Base-by-base conservation (phyloP, 1,140 invertebrate species). In the Centruroides vittatus region DNA sequence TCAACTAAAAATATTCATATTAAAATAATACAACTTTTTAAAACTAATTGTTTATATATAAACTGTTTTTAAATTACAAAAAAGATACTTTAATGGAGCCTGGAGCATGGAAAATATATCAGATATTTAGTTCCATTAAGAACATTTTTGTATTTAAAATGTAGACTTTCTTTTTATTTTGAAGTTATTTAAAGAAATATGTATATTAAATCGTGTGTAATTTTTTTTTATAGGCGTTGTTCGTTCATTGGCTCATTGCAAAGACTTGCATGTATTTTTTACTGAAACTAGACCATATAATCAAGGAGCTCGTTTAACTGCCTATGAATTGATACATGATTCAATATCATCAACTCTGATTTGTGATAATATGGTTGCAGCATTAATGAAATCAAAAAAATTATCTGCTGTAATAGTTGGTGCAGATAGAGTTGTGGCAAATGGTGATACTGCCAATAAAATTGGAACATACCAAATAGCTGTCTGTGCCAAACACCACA, bases 381-480 rank as follows among this genome's bases (percentile, higher is more conserved):
- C 86, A 13, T 75, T 96, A 11, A 90, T 99, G 86, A 82, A 86
- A 68, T 78, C 80, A 11, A 67, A 73, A 56, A 67, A 71, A 35
- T 71, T 83, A 46, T 71, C 78, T 58, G 79, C 79, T 7, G 74
- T 82, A 34, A 67, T 81, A n/a, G 80, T 78, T 5, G 76, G 78
- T n/a, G 69, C 75, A 35, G 72, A 77, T 65, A 80, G 92, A 71
- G 88, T 96, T 36, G 91, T 87, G 12, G 81, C 84, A 3, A 99
- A 99, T 77, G 96, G 96, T 3, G 96, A 99, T 73, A 98, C 95
- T 3, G 96, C 95, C 1, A 99, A 99, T 73, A 99, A 99, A 84
- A 96, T 99, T 73, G 96, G 96, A 65, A 99, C 96, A 23, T 99
- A 97, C 74, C 90, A 93, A 70, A 81, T 84, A 70, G 93, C 95